Evolutionary conservation across 2,888 invertebrate genomes (phyloP), one percentile per base, ranked within the genome.

Genomic region (Muscina levida): DNA sequence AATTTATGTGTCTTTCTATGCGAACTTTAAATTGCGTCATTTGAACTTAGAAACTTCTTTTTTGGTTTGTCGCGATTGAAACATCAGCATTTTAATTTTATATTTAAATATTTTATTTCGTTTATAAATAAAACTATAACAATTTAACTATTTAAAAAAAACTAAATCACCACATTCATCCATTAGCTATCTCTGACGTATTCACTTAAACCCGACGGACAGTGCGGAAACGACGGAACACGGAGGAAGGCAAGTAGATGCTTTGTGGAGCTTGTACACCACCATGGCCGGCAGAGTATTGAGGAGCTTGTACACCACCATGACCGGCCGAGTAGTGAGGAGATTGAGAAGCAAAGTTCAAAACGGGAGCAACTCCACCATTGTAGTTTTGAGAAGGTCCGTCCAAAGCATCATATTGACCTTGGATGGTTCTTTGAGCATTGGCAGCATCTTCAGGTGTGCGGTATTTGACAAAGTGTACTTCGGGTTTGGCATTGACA

Each of bases 381-480:
- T 87, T 85, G 39, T 84, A 77, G 59, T 76, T 79, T 62, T 85
- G 84, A 59, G 85, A 84, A 15, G 83, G 59, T 39, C 87, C 87
- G 3, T 85, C 86, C 57, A 87, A 68, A 3, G 84, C 79, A 53
- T 87, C 87, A 67, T 88, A 87, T 72, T 88, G 87, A 26, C 82
- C 78, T 82, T 88, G 87, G 56, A 88, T 88, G 44, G 85, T 84
- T 3, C 82, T 79, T 72, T 87, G 87, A 3, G 88, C 88, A 56
- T 87, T 85, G 57, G 79, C 84, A 24, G 88, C 88, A 78, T 88
- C 88, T 80, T 86, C 85, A 2, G 84, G 84, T 0, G 87, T 88
- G 66, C 87, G 86, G 62, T 88, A 88, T 82, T 88, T 88, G 70
- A 88, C 86, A 39, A 87, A 87, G 75, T 87, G 87, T n/a, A 87